Evolutionary conservation across 2,888 invertebrate species (phyloP), one percentile per base, ranked within the genome.

Genomic region (Escarpia spicata): DNA sequence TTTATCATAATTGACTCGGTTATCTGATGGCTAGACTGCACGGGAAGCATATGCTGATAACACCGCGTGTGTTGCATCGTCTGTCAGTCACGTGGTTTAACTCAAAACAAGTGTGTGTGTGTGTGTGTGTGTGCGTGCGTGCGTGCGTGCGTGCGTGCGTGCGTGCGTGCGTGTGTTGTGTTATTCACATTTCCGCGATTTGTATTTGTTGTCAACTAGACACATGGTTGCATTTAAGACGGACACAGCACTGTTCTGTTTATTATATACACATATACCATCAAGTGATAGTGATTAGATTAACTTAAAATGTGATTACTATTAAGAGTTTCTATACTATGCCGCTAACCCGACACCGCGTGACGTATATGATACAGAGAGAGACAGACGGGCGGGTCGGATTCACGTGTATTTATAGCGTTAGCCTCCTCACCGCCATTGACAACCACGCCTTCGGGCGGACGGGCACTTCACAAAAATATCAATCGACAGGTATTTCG

Each of bases 401-500:
- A 6, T 52, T n/a, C 26, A 75, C 75, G 19, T 75, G 75, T 75
- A 26, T 75, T 75, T n/a, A 75, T 75, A 75, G 75, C 75, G 19
- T 26, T 26, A 75, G n/a, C 75, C 75, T 75, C 75, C 75, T 2
- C 75, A 26, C 26, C 19, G 26, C 75, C 75, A 52, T 9, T 4
- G 75, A 75, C 75, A 75, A 75, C 75, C 75, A 75, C 75, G 75
- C 75, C 75, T n/a, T 75, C 52, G 26, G 75, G 75, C 19, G 19
- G 75, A 15, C 75, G 1, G 75, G n/a, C 6, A 3, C 75, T 75
- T 75, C 75, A 75, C 75, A 75, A 75, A 52, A 75, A 75, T 75
- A 75, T 26, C 75, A 75, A 15, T 75, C 75, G 75, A 75, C 75
- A 75, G 75, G 75, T 75, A 75, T 75, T 75, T 75, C n/a, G n/a